Conservation (phyloP, 1,140 invertebrate species). For the Procambarus clarkii region DNA sequence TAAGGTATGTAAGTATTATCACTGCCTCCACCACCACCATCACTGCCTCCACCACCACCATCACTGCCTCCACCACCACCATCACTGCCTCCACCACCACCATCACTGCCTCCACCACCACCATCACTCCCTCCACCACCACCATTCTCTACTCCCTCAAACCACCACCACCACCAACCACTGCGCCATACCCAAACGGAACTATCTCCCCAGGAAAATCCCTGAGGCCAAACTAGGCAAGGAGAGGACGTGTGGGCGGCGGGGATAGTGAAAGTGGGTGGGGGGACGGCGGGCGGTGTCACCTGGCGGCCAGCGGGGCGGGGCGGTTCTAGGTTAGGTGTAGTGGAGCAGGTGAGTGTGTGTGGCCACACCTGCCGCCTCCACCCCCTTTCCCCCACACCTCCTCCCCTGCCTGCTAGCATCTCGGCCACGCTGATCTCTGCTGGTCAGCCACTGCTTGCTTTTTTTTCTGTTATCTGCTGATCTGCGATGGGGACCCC, state of each 20-base stretch:
- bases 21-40: no score
- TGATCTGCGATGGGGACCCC: neutral
- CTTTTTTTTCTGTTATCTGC: neutral
- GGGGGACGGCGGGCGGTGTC: conserved; percentile 28
- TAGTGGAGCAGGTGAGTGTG: conserved; percentile 44
- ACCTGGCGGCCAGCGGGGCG: conserved; percentile 25
- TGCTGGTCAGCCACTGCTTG: neutral
- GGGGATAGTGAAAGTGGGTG: conserved; percentile 42
- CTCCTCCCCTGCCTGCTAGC: neutral
- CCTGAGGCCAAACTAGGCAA: neutral
- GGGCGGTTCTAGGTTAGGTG: conserved; percentile 30
- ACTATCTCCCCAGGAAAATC: neutral
- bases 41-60: neutral
- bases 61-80: neutral
- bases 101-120: neutral
- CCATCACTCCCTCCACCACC: neutral
- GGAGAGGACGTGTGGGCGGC: conserved; percentile 31
- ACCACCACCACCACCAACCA: no score
- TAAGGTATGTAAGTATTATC: no score
- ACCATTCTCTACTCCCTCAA: no score
- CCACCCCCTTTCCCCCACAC: neutral
- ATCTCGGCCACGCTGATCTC: neutral
- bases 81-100: neutral
- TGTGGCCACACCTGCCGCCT: neutral
- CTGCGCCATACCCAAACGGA: no score